Percentiles rank a stretch among this genome's conserved stretches.
Conservation (phyloP, 2,888 invertebrate species). For the Phortica magna region DNA sequence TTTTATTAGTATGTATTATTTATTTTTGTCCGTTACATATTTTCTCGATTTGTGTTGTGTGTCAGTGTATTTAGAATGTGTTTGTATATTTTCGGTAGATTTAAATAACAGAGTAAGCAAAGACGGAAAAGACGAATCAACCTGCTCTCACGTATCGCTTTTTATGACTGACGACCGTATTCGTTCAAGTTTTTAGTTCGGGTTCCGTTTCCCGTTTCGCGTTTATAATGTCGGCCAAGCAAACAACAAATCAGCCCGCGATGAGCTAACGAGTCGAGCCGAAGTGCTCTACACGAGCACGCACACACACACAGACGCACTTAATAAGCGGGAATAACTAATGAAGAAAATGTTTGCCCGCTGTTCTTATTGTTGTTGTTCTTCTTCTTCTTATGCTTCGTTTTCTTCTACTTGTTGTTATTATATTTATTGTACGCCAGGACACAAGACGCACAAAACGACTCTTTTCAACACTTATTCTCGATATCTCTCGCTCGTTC, state of each 20-base stretch:
- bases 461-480: not conserved
- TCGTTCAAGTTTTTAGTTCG: not conserved
- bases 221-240: not conserved
- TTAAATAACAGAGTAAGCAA: not conserved
- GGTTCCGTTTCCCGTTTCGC: not conserved
- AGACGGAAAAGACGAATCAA: not conserved
- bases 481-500: not conserved
- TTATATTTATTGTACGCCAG: not conserved
- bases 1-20: not conserved
- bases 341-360: not conserved
- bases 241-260: not conserved
- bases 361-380: conserved; percentile 1
- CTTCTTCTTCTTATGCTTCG: not conserved
- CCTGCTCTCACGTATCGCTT: not conserved
- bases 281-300: conserved; percentile 11
- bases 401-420: not conserved
- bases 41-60: not conserved
- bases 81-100: conserved; percentile 18
- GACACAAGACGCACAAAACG: not conserved
- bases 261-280: conserved; percentile 29
- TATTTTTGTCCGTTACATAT: conserved; percentile 1
- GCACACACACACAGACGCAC: conserved; percentile 38
- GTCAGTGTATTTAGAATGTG: conserved; percentile 9
- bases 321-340: not conserved
- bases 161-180: not conserved